These are phyloP conservation scores for Hololepta plana DNA, from an alignment of 2,888 invertebrate species.

Conservation along the genomic window DNA sequence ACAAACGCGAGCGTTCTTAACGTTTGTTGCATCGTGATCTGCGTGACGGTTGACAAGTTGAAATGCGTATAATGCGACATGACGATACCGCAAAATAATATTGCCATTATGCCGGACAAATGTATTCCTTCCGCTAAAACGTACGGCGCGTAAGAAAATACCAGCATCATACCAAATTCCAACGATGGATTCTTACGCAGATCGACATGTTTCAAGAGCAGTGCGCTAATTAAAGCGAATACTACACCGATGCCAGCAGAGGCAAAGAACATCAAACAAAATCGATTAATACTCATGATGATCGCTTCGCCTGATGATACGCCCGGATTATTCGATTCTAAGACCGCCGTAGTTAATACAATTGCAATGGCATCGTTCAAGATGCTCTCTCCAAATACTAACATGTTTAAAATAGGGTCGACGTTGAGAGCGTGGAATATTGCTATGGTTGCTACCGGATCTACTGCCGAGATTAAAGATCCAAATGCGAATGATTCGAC, in stretches of 20 bases:
- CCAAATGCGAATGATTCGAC: slow-evolving; percentile 98
- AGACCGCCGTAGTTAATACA: slow-evolving; percentile 81
- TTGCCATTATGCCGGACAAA: slow-evolving; percentile 90
- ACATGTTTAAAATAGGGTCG: slow-evolving; percentile 96
- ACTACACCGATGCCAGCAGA: slow-evolving; percentile 93
- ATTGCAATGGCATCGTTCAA: slow-evolving; percentile 98
- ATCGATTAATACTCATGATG: slow-evolving; percentile 70
- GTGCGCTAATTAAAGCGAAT: slow-evolving; percentile 84
- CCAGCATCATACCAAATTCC: slow-evolving; percentile 96
- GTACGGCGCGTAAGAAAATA: slow-evolving; percentile 97
- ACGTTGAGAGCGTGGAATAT: slow-evolving; percentile 96
- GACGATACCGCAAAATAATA: slow-evolving; percentile 94
- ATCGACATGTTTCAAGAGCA: slow-evolving; percentile 88
- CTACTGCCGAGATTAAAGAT: slow-evolving; percentile 93
- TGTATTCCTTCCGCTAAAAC: slow-evolving; percentile 75
- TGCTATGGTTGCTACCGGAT: slow-evolving; percentile 97
- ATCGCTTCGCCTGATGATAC: slow-evolving; percentile 67
- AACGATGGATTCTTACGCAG: slow-evolving; percentile 92
- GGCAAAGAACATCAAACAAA: slow-evolving; percentile 96
- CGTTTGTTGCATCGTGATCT: slow-evolving; percentile 98
- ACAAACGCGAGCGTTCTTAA: slow-evolving; percentile 95
- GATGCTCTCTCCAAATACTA: slow-evolving; percentile 92
- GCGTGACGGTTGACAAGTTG: slow-evolving; percentile 93
- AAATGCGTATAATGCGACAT: slow-evolving; percentile 99
- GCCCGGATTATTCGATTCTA: slow-evolving; percentile 49